phyloP scores from a whole-genome alignment of 2,113 vertebrate genomes.

The Chloroceryle aenea region DNA sequence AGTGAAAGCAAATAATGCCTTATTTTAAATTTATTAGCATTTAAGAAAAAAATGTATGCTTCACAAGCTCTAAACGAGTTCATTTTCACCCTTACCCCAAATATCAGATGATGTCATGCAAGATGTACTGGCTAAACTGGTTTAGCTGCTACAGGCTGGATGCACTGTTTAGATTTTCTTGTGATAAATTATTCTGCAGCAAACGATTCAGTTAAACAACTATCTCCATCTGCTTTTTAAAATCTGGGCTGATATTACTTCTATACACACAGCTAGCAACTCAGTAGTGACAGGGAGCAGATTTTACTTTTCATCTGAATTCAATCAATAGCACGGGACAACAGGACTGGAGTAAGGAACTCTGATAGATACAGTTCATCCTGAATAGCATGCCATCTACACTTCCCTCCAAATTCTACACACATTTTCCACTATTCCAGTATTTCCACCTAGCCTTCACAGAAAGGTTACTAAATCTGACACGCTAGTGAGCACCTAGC shows the following conservation, averaged over 20 bases:
- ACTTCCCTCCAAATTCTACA: not conserved
- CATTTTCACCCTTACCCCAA: conserved; percentile 60
- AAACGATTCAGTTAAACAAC: not conserved
- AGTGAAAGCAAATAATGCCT: not conserved
- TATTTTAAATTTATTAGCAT: not conserved
- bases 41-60: not conserved
- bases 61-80: conserved; percentile 10
- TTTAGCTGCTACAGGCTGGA: conserved; percentile 40
- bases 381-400: not conserved
- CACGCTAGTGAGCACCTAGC: not conserved
- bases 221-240: not conserved
- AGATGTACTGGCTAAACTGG: conserved; percentile 64
- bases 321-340: not conserved
- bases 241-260: not conserved
- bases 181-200: conserved; percentile 36
- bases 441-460: not conserved
- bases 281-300: not conserved
- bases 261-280: not conserved
- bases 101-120: conserved; percentile 33
- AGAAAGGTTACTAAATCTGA: not conserved
- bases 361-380: not conserved
- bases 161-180: conserved; percentile 22
- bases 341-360: not conserved
- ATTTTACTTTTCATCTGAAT: not conserved
- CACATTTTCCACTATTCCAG: not conserved